These are phyloP conservation scores for Smutsia temminckii DNA, from an alignment of 2,797 vertebrate genomes.

Conservation along the genomic window DNA sequence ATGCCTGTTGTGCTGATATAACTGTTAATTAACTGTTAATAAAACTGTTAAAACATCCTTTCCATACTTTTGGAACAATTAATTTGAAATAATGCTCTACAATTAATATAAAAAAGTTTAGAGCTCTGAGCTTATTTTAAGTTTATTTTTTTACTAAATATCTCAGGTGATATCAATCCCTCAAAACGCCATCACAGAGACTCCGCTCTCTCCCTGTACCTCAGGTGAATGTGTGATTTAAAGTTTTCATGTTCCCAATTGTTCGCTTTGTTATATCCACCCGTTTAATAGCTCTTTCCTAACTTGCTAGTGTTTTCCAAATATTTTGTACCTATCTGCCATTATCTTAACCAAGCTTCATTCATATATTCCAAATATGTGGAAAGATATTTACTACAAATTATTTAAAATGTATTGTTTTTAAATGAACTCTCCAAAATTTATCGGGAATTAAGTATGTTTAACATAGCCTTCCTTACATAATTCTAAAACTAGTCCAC, in stretches of 20 bases:
- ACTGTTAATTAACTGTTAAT: background rate
- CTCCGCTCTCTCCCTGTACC: background rate
- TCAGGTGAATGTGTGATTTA: background rate
- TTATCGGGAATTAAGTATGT: background rate
- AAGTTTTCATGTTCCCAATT: background rate
- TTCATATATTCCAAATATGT: background rate
- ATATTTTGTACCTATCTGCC: background rate
- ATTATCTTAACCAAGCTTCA: background rate
- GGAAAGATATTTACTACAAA: background rate
- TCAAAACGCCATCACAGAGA: background rate
- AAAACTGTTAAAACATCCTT: background rate
- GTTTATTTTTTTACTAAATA: background rate
- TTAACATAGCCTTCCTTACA: background rate
- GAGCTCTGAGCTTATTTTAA: background rate
- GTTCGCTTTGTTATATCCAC: background rate
- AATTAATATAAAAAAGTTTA: background rate
- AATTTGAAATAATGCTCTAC: background rate
- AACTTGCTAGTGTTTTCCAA: slow-evolving; percentile 22
- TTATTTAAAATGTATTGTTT: background rate
- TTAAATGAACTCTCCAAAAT: background rate
- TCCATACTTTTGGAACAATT: background rate
- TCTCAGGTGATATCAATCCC: background rate
- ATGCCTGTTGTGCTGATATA: background rate
- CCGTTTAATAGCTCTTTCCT: background rate
- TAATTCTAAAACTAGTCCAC: background rate